Conservation (phyloP, 2,888 invertebrate species). For the Drosophila siamana region DNA sequence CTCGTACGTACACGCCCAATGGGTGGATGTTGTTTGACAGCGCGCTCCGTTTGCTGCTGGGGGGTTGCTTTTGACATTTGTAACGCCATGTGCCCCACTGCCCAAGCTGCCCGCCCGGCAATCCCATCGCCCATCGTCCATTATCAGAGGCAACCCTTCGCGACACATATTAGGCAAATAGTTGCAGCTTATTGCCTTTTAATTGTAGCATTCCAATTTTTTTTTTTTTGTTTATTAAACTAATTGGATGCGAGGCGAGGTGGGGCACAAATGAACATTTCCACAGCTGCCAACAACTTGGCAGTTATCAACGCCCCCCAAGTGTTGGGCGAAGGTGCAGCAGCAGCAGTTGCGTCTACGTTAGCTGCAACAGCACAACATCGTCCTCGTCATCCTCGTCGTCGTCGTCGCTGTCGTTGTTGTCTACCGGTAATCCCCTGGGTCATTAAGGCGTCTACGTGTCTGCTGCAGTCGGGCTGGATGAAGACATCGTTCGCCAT, state of each 20-base stretch:
- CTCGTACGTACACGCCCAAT: constrained; percentile 60
- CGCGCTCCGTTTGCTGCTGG: constrained; percentile 12
- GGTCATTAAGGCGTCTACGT: constrained; percentile 75
- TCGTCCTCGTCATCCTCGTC: neutral
- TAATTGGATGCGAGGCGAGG: constrained; percentile 44
- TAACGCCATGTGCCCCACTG: constrained; percentile 35
- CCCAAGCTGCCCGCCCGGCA: constrained; percentile 29
- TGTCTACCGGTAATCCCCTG: constrained; percentile 70
- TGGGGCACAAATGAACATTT: constrained; percentile 1
- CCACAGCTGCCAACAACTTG: constrained; percentile 4
- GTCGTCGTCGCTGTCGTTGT: neutral
- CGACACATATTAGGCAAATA: constrained; percentile 46
- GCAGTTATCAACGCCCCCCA: constrained; percentile 22
- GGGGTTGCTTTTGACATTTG: constrained; percentile 69
- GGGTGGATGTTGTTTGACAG: constrained; percentile 66
- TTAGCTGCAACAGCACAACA: constrained; percentile 16
- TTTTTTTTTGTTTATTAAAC: constrained; percentile 52
- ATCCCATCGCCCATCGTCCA: constrained; percentile 37
- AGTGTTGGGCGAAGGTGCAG: neutral
- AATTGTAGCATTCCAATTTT: constrained; percentile 52
- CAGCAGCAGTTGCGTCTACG: neutral
- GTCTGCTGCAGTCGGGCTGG: constrained; percentile 57
- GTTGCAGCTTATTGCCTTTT: constrained; percentile 69
- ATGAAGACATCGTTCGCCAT: constrained; percentile 34
- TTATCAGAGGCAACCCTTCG: constrained; percentile 33